A percentile compares a stretch with the other conserved stretches of the same genome.
phyloP scores from a whole-genome alignment of 2,888 invertebrate genomes.

The Quadroppia sp. region DNA sequence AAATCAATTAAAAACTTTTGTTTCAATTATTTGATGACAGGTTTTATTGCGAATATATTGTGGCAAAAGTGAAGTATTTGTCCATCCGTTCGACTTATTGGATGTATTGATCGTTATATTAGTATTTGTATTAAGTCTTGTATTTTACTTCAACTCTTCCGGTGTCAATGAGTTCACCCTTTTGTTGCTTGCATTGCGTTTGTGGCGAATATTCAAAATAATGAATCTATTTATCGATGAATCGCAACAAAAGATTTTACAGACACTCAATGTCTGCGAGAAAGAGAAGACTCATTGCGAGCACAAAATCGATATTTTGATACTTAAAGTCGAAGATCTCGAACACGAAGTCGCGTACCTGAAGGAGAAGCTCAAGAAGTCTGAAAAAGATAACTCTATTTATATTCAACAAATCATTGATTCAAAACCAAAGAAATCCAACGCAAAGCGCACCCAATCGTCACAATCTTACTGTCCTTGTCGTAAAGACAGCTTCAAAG shows the following conservation, averaged over 20 bases:
- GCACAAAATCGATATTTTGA: conserved; percentile 49
- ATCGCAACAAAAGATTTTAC: conserved; percentile 46
- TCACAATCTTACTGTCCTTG: conserved; percentile 34
- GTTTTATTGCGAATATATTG: conserved; percentile 32
- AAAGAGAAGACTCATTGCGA: conserved; percentile 49
- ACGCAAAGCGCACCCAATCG: conserved; percentile 41
- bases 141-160: conserved; percentile 45
- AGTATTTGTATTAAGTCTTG: conserved; percentile 47
- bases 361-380: conserved; percentile 49
- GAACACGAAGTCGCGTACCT: conserved; percentile 50
- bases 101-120: conserved; percentile 48
- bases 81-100: conserved; percentile 45
- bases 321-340: conserved; percentile 49
- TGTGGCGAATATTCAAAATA: conserved; percentile 48
- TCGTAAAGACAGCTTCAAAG: conserved; percentile 36
- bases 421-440: conserved; percentile 42
- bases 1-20: not conserved
- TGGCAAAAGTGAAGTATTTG: conserved; percentile 27
- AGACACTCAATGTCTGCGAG: conserved; percentile 47
- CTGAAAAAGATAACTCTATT: conserved; percentile 46
- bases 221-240: conserved; percentile 47
- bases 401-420: conserved; percentile 39
- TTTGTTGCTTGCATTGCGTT: conserved; percentile 46
- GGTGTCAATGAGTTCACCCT: conserved; percentile 47
- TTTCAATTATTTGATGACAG: not conserved